phyloP scores from a whole-genome alignment of 2,113 vertebrate genomes.

The Nansenia antarctica region DNA sequence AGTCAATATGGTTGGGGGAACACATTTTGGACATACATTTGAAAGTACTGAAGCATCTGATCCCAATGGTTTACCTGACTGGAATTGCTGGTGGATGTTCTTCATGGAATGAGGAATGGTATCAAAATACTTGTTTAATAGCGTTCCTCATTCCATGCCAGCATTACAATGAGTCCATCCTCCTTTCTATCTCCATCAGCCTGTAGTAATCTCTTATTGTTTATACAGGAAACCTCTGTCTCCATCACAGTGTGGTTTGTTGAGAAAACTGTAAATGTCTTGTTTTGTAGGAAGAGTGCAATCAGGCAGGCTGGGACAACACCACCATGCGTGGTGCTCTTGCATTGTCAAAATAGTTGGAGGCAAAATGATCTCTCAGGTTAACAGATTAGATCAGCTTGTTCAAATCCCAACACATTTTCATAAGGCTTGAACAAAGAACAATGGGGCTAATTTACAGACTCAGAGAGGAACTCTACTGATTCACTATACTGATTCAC shows the following conservation, averaged over 20 bases:
- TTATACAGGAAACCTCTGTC: too few species aligned
- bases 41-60: too few species aligned
- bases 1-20: too few species aligned
- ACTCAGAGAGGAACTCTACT: background rate
- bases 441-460: constrained; percentile 46
- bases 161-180: too few species aligned
- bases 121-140: too few species aligned
- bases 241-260: too few species aligned
- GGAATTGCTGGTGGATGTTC: too few species aligned
- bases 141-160: too few species aligned
- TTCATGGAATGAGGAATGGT: too few species aligned
- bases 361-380: constrained; percentile 34
- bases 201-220: too few species aligned
- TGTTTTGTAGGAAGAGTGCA: background rate
- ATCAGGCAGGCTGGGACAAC: constrained; percentile 46
- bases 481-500: constrained; percentile 8
- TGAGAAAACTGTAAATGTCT: background rate
- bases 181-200: background rate
- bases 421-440: constrained; percentile 29
- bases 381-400: constrained; percentile 56
- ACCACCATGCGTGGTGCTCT: constrained; percentile 23
- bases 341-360: constrained; percentile 47
- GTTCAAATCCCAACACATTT: constrained; percentile 34
- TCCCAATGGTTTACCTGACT: too few species aligned
- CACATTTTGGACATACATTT: too few species aligned